Evolutionary conservation across 2,888 invertebrate genomes (phyloP), one percentile per base, ranked within the genome.

Genomic region (Plebejus argus): DNA sequence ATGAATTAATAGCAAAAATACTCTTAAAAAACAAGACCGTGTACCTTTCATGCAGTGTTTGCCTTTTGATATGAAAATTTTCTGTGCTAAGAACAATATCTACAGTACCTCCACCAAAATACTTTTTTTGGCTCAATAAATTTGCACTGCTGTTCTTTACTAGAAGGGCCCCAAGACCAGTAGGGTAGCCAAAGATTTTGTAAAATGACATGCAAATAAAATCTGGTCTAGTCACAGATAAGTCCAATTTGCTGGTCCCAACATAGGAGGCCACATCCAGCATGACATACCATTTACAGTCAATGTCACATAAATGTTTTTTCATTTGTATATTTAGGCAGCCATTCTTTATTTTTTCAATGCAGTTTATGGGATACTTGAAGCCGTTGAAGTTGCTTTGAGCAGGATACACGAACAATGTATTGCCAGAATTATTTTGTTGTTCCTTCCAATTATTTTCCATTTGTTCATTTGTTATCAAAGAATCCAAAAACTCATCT

Each of bases 41-140:
- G 87, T 91, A 97, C 98, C 96, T 96, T 88, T 98, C 97, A 86
- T 96, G 94, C 70, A 98, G 91, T 70, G 89, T 88, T 78, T 94
- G 88, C 78, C 97, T 95, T 85, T 96, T 96, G 20, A 97, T 95
- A 89, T 98, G 97, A 84, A 96, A 96, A 86, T 96, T 95, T 87
- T 96, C 94, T 66, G 94, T 94, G 79, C 97, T 96, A 82, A 98
- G 93, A 15, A 97, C 96, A 85, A 98, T 96, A 85, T 97, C 96
- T 12, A 99, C 98, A 2, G 99, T 98, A 10, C 99, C 99, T 61
- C 99, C 99, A 28, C 99, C 99, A 93, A 98, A 99, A 89, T 98
- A 99, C 77, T 88, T 92, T 85, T 97, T 96, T 74, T 93, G 89
- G 79, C 95, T 92, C 80, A 98, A 90, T 10, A 96, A 90, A 84